Percentiles rank a stretch among this genome's conserved stretches.
phyloP scores from a whole-genome alignment of 2,797 vertebrate species.

The Enteromius thamalakanensis region DNA sequence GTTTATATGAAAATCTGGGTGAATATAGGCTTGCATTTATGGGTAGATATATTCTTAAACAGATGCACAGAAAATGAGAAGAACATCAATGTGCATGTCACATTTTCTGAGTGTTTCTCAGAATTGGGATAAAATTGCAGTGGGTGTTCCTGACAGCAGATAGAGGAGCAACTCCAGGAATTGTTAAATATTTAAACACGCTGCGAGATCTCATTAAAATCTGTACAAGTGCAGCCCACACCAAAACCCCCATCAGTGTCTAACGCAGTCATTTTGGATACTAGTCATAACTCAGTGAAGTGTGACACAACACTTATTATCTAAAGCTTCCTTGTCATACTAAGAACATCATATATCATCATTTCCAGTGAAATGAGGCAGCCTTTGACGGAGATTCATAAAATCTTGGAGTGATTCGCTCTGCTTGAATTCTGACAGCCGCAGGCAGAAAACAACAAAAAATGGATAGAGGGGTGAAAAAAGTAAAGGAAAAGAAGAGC shows the following conservation, averaged over 20 bases:
- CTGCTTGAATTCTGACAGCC: constrained; percentile 72
- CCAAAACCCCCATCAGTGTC: constrained; percentile 67
- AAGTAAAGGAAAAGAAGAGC: constrained; percentile 55
- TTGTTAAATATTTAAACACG: constrained; percentile 85
- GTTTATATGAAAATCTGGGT: not conserved
- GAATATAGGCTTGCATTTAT: not conserved
- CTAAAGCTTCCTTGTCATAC: constrained; percentile 72
- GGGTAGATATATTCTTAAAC: not conserved
- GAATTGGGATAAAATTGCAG: constrained; percentile 65
- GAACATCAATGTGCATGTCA: constrained; percentile 42
- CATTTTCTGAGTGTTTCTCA: constrained; percentile 61
- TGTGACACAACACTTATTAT: constrained; percentile 83
- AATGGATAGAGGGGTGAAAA: constrained; percentile 59
- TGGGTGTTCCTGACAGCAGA: constrained; percentile 73
- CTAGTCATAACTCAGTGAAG: constrained; percentile 77
- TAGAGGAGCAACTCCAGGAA: constrained; percentile 76
- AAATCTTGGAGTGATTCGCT: constrained; percentile 72
- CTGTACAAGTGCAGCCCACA: constrained; percentile 70
- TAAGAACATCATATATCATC: constrained; percentile 75
- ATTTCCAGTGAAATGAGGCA: constrained; percentile 75
- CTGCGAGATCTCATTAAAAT: constrained; percentile 84
- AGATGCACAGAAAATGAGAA: constrained; percentile 21
- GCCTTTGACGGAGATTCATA: constrained; percentile 70
- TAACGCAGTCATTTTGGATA: constrained; percentile 60
- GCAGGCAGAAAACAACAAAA: constrained; percentile 58